Evolutionary conservation across 2,113 vertebrate species (phyloP).

Genomic region (Tauraco erythrolophus): DNA sequence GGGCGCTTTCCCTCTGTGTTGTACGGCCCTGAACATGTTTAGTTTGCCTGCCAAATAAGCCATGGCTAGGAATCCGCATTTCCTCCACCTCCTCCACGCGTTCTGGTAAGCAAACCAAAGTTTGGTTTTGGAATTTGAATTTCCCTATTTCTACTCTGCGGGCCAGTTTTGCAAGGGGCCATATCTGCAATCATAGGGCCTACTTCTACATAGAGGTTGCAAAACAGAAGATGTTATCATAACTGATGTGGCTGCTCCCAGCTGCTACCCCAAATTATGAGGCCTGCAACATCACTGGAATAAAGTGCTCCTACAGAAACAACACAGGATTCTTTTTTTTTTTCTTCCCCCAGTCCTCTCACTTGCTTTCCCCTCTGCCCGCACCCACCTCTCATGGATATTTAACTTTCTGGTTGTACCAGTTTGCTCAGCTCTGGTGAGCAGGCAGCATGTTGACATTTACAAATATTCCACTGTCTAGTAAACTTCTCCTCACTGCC

Average conservation of each 20-base stretch:
- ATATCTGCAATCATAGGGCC: not conserved
- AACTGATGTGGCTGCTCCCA: not conserved
- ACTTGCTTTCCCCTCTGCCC: not conserved
- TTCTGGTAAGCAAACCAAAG: slow-evolving; percentile 1
- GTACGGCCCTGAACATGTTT: not conserved
- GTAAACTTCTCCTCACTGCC: not conserved
- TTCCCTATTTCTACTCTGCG: not conserved
- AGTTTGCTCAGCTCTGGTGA: not conserved
- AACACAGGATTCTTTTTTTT: not conserved
- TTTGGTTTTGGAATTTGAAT: not conserved
- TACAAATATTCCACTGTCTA: not conserved
- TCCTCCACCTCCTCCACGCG: not conserved
- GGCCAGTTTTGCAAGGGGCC: slow-evolving; percentile 4
- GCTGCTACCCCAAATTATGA: not conserved
- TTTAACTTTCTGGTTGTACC: slow-evolving; percentile 44
- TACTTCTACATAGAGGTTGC: not conserved
- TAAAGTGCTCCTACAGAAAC: slow-evolving; percentile 13
- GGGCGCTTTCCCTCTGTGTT: not conserved
- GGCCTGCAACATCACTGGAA: not conserved
- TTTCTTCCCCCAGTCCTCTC: not conserved
- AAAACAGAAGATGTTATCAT: slow-evolving; percentile 26
- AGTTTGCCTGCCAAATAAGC: slow-evolving; percentile 43
- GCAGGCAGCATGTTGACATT: not conserved
- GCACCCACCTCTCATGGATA: not conserved
- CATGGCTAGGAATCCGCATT: not conserved